Evolutionary conservation across 1,140 invertebrate genomes (phyloP), one percentile per base, ranked within the genome.

Genomic region (Drosophila auraria): DNA sequence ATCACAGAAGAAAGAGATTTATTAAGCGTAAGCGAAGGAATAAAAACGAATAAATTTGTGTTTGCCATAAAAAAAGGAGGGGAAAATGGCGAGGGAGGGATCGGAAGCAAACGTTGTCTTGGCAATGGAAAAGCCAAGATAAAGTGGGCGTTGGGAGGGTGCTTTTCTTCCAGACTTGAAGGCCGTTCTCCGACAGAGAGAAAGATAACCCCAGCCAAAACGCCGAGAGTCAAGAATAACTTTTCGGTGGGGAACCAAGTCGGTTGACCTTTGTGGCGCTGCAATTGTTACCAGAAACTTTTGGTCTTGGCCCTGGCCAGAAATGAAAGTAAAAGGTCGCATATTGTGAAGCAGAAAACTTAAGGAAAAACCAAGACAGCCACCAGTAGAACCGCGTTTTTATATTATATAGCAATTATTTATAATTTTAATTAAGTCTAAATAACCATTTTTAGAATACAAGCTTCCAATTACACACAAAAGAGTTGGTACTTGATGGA

Each of bases 41-140:
- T 44, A 58, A 71, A 82, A 78, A 65, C 74, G 62, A 78, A 79
- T 78, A 86, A 82, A 79, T 82, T 78, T 77, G 72, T 65, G 61
- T 81, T 82, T 82, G 66, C 63, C 57, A 77, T 78, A 68, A 75
- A 75, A 57, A n/a, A 44, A n/a, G 20, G 44, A 33, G 12, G 42
- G 23, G n/a, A 30, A 27, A 51, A n/a, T 15, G 25, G 47, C 3
- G 51, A 3, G 33, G 15, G 56, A 23, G 20, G 54, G 9, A 14
- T 0, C 25, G 40, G 17, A 33, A 36, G 33, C 20, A 20, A 51
- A 27, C 30, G 57, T 78, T 62, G 75, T 58, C 64, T 69, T 78
- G 75, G 75, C 75, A 78, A 70, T 78, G 75, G 65, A 47, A 70
- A 42, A 57, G 57, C 40, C 27, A 38, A 78, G 64, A 78, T 78